Evolutionary conservation across 2,113 vertebrate species (phyloP).

Genomic region (Ctenodactylus gundi): DNA sequence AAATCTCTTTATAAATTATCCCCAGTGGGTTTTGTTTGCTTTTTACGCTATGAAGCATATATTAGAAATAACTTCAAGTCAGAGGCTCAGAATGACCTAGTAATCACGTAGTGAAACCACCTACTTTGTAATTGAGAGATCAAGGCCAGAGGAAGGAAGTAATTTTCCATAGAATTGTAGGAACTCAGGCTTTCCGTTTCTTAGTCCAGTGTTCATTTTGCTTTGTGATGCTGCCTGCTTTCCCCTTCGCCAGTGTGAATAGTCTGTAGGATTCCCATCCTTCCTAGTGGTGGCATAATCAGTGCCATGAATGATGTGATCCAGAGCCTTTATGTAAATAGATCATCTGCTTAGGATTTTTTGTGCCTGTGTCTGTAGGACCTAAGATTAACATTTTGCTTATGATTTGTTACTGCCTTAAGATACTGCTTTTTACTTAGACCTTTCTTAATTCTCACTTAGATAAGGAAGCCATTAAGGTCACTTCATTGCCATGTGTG

Average conservation of each 20-base stretch:
- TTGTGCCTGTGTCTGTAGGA: background rate
- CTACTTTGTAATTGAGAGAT: slow-evolving; percentile 27
- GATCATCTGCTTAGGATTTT: background rate
- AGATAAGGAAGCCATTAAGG: slow-evolving; percentile 94
- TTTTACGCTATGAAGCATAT: background rate
- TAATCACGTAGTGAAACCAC: background rate
- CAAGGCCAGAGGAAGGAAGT: background rate
- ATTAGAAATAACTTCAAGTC: slow-evolving; percentile 17
- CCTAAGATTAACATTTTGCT: slow-evolving; percentile 18
- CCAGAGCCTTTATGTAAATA: background rate
- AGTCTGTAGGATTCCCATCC: background rate
- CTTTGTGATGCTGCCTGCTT: background rate
- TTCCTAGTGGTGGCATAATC: background rate
- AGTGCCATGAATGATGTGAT: background rate
- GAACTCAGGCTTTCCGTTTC: background rate
- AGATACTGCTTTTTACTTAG: slow-evolving; percentile 18
- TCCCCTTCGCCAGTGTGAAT: background rate
- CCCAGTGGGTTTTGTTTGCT: slow-evolving; percentile 27
- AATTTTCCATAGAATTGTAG: background rate
- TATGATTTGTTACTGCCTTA: background rate
- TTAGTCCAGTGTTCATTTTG: background rate
- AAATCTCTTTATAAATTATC: slow-evolving; percentile 29
- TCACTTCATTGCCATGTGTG: slow-evolving; percentile 91
- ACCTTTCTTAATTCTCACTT: slow-evolving; percentile 42
- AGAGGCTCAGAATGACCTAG: background rate